Percentiles rank a stretch among this genome's conserved stretches.
Conservation (phyloP, 2,113 vertebrate genomes). For the Nesoenas mayeri region DNA sequence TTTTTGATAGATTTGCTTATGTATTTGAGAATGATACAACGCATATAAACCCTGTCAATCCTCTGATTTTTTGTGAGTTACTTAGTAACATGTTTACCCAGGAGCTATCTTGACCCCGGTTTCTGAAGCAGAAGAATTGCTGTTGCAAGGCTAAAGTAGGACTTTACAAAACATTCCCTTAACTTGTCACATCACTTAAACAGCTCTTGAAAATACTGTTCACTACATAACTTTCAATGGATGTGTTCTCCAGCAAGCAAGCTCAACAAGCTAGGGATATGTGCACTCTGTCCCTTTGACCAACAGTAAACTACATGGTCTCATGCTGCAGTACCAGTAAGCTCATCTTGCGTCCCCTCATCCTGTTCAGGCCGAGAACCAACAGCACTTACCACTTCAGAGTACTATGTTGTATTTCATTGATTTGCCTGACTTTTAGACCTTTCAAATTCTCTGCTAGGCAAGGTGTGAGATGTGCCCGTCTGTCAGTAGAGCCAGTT, state of each 20-base stretch:
- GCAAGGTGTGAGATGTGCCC: background rate
- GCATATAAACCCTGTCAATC: background rate
- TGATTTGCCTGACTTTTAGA: background rate
- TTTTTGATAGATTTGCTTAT: background rate
- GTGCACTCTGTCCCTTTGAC: background rate
- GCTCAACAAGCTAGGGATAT: background rate
- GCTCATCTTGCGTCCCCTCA: background rate
- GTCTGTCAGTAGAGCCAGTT: background rate
- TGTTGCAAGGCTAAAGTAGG: background rate
- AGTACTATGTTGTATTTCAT: background rate
- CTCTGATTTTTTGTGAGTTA: background rate
- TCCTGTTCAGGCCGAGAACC: background rate
- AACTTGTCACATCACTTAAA: background rate
- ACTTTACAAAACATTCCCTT: background rate
- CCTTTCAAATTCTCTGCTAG: background rate
- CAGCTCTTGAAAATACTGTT: background rate
- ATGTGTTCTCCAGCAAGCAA: background rate
- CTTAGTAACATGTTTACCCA: background rate
- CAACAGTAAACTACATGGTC: background rate
- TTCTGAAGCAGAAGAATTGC: background rate
- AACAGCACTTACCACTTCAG: background rate
- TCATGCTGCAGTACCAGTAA: background rate
- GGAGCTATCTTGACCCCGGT: rapidly evolving
- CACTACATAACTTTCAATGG: background rate
- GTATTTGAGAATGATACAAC: background rate